These are phyloP conservation scores for Laterallus jamaicensis DNA, from an alignment of 2,113 vertebrate species.

Conservation along the genomic window DNA sequence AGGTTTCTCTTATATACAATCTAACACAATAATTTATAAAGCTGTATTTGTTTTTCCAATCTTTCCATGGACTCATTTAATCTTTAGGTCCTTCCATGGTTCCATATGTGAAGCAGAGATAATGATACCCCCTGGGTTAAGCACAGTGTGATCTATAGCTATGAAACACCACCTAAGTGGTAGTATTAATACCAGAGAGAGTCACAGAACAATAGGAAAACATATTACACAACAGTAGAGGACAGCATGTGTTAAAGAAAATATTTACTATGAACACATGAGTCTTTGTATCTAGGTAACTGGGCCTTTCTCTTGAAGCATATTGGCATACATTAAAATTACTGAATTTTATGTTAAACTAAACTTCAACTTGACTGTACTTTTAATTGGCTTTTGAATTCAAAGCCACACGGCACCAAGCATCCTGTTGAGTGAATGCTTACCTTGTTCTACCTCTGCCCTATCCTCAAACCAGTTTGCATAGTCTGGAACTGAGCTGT, in stretches of 20 bases:
- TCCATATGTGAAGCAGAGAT: constrained; percentile 37
- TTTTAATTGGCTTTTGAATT: constrained; percentile 8
- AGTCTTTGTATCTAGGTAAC: constrained; percentile 3
- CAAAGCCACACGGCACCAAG: background rate
- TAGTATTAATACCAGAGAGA: constrained; percentile 7
- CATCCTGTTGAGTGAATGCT: background rate
- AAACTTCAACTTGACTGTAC: background rate
- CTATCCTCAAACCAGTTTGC: background rate
- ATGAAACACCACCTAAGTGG: constrained; percentile 33
- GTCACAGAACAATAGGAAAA: constrained; percentile 4
- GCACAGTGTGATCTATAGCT: background rate
- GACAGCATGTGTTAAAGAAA: constrained; percentile 44
- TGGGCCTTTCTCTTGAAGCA: background rate
- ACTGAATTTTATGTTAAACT: background rate
- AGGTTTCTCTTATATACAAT: background rate
- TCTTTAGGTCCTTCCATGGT: constrained; percentile 16
- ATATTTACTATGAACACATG: constrained; percentile 43
- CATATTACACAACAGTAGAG: constrained; percentile 18
- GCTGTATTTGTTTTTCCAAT: background rate
- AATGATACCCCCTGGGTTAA: constrained; percentile 31
- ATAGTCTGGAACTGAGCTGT: background rate
- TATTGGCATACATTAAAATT: background rate
- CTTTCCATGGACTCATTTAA: background rate
- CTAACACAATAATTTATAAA: constrained; percentile 4
- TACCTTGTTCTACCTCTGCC: background rate